A percentile compares a stretch with the other conserved stretches of the same genome.
phyloP scores from a whole-genome alignment of 2,113 vertebrate species.

The Psittacula cyanocephala region DNA sequence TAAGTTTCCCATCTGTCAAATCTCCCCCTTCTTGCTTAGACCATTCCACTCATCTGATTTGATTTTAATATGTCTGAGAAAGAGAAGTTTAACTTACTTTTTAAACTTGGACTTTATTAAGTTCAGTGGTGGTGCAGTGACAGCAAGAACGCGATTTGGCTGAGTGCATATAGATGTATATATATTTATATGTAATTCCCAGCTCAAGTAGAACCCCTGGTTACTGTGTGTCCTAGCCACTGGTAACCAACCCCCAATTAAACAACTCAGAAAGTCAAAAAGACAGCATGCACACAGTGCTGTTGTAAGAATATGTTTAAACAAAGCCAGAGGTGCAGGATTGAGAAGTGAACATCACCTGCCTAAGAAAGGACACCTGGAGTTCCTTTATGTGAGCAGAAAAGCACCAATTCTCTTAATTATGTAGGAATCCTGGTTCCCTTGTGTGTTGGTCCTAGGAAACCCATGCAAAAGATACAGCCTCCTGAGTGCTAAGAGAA shows the following conservation, averaged over 20 bases:
- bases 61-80: background rate
- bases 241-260: background rate
- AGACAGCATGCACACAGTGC: background rate
- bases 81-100: background rate
- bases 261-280: background rate
- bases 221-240: background rate
- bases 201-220: background rate
- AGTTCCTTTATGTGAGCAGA: background rate
- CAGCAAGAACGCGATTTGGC: background rate
- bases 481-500: background rate
- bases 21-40: background rate
- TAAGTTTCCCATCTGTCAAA: background rate
- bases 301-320: background rate
- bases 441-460: background rate
- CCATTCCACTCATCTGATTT: background rate
- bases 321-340: background rate
- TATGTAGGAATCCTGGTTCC: background rate
- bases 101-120: background rate
- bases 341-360: background rate
- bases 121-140: background rate
- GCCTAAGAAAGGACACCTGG: background rate
- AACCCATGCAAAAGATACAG: background rate
- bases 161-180: background rate
- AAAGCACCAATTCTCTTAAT: background rate
- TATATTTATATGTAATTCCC: background rate